Evolutionary conservation across 2,888 invertebrate species (phyloP), one percentile per base, ranked within the genome.

Genomic region (Phyllotreta striolata): DNA sequence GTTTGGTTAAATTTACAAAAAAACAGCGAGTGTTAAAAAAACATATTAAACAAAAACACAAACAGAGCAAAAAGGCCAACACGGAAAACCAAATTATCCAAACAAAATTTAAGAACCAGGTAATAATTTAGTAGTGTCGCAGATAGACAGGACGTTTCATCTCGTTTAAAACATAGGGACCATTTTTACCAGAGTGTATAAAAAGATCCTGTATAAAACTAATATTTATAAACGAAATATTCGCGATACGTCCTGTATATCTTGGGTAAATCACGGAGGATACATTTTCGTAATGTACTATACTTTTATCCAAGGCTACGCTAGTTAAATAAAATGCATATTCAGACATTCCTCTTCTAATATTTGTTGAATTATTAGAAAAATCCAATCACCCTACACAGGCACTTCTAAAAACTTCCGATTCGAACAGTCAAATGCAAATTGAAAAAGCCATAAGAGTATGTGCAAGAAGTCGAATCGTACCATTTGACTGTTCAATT

Each of bases 41-140:
- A 34, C 58, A 64, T 35, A 49, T 37, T 4, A 49, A 4, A 49
- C 34, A 1, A 10, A 44, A 47, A 35, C 78, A 77, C 76, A 74
- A 77, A 70, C 72, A 77, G 79, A 80, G 80, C 79, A 73, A 68
- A 78, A 74, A 77, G 76, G 76, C 77, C 43, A 13, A 67, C 64
- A 61, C 59, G 57, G 61, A 62, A 63, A 66, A 60, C 10, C 24
- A 56, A 56, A 58, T 55, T 72, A 73, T 59, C 56, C 72, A 62
- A 76, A 73, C 70, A 73, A 72, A 76, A 74, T 69, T 52, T 49
- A 63, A 62, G 64, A 67, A 62, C 39, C 49, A 55, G 44, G 66
- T 47, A 60, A 66, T 3, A 66, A 64, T 67, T 66, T 68, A 67
- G 68, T 72, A 67, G 73, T 69, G 73, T 70, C 59, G 61, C 67